Evolutionary conservation across 1,140 invertebrate genomes (phyloP).

Genomic region (Halesus radiatus): DNA sequence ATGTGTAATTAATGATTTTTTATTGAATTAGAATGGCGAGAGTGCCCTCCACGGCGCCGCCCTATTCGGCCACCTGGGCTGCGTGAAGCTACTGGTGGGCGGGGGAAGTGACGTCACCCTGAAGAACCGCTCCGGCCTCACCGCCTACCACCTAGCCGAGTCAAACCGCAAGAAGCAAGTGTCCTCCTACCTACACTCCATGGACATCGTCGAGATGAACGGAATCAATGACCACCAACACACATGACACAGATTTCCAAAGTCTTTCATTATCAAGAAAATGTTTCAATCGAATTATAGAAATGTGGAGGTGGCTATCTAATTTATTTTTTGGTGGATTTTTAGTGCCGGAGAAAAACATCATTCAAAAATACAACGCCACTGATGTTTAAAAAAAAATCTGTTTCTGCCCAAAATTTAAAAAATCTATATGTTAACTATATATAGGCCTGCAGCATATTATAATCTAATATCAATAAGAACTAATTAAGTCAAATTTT

Average conservation of each 20-base stretch:
- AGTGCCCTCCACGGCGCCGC: conserved; percentile 90
- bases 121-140: conserved; percentile 79
- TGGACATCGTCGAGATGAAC: conserved; percentile 55
- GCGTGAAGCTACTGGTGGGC: conserved; percentile 82
- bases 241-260: conserved; percentile 46
- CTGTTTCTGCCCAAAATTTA: too few species aligned
- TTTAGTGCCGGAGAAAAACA: too few species aligned
- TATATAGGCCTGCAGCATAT: too few species aligned
- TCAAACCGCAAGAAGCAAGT: conserved; percentile 73
- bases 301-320: conserved; percentile 37
- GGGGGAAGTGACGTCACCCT: conserved; percentile 78
- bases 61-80: conserved; percentile 86
- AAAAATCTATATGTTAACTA: too few species aligned
- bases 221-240: conserved; percentile 10
- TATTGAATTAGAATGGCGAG: conserved; percentile 84
- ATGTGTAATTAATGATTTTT: too few species aligned
- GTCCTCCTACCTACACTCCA: conserved; percentile 70
- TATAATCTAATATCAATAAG: too few species aligned
- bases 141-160: conserved; percentile 76
- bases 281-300: conserved; percentile 39
- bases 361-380: not conserved
- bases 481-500: too few species aligned
- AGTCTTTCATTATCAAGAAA: conserved; percentile 21
- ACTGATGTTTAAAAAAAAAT: not conserved
- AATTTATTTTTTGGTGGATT: not conserved